These are phyloP conservation scores for Gila robusta DNA, from an alignment of 2,797 vertebrate genomes.

Conservation along the genomic window DNA sequence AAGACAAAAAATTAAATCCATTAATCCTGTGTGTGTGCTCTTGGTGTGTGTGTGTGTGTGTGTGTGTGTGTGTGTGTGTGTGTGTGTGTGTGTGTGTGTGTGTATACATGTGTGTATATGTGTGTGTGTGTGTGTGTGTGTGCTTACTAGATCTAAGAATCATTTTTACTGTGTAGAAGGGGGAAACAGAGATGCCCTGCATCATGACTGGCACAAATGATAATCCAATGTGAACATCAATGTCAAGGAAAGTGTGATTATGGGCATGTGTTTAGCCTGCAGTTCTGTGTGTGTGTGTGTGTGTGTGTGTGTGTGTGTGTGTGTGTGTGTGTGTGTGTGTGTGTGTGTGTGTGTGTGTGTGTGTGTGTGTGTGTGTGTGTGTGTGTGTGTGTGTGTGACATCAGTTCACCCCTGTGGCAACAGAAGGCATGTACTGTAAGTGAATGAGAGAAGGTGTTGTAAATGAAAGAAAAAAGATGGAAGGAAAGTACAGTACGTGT, in stretches of 20 bases:
- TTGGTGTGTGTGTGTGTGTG: too few species aligned
- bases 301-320: conserved; percentile 36
- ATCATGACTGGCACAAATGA: conserved; percentile 49
- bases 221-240: conserved; percentile 57
- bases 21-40: neutral
- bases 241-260: conserved; percentile 46
- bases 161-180: neutral
- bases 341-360: neutral
- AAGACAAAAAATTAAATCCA: neutral
- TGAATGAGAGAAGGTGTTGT: neutral
- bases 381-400: conserved; percentile 14
- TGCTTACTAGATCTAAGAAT: neutral
- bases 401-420: conserved; percentile 49
- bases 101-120: too few species aligned
- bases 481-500: neutral
- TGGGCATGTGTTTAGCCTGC: conserved; percentile 28
- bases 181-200: conserved; percentile 13
- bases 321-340: neutral
- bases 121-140: too few species aligned
- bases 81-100: conserved; percentile 37
- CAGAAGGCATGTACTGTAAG: neutral
- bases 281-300: conserved; percentile 25
- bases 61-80: conserved; percentile 31
- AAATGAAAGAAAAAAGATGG: neutral
- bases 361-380: neutral